Evolutionary conservation across 2,888 invertebrate species (phyloP).

Genomic region (Ochropleura leucogaster): DNA sequence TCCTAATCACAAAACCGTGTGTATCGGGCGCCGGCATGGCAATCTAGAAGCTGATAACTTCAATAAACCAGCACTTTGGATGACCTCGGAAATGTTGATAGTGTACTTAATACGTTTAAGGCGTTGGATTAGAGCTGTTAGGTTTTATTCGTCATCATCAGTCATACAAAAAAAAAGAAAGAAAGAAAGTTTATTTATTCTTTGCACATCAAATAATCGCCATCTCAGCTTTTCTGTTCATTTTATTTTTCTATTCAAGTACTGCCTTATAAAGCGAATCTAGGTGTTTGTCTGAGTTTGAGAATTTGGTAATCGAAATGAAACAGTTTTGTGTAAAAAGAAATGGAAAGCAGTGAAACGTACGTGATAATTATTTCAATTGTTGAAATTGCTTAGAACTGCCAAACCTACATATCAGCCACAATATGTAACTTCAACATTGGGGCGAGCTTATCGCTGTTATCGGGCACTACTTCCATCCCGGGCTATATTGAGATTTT

Average conservation of each 20-base stretch:
- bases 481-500: conserved; percentile 8
- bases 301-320: too few relatives aligned
- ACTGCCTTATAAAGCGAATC: too few relatives aligned
- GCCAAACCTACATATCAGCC: not conserved
- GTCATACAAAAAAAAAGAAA: too few relatives aligned
- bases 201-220: not conserved
- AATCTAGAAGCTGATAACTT: conserved; percentile 56
- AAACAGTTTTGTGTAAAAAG: not conserved
- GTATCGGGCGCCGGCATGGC: conserved; percentile 41
- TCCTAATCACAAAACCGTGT: conserved; percentile 37
- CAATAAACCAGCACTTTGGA: conserved; percentile 42
- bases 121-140: conserved; percentile 15
- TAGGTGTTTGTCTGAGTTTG: too few relatives aligned
- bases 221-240: too few relatives aligned
- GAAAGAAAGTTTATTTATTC: not conserved
- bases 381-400: not conserved
- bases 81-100: conserved; percentile 44
- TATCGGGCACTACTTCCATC: conserved; percentile 32
- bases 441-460: conserved; percentile 17
- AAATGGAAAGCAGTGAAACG: not conserved
- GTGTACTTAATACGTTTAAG: conserved; percentile 1
- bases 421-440: not conserved
- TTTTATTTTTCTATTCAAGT: too few relatives aligned
- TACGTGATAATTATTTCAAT: not conserved
- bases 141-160: not conserved